Evolutionary conservation across 1,140 invertebrate species (phyloP), one percentile per base, ranked within the genome.

Genomic region (Formica selysi): DNA sequence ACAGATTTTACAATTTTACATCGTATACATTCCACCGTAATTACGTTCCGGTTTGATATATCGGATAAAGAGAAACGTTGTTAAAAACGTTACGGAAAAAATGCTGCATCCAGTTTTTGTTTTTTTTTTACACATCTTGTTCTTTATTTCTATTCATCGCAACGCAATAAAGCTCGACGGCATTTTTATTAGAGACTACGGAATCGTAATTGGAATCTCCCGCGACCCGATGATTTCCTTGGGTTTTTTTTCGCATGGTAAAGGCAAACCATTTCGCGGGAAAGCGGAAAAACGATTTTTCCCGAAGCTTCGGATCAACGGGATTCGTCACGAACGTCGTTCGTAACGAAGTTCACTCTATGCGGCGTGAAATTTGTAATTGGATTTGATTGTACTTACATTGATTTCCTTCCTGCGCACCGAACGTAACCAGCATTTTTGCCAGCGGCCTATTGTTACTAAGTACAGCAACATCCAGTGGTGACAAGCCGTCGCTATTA

Each of bases 391-490:
- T 90, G 80, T 94, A 96, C 98, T 98, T 96, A 99, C 98, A 98
- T 93, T 98, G 96, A 61, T 97, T 97, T 89, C 98, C 98, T 95
- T 99, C 98, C 85, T 97, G 97, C 36, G 98, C 98, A 64, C 98
- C 98, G 93, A 98, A 97, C 83, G 97, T 96, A 87, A 99, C 96
- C 54, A 99, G 96, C 96, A 99, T 97, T 94, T 97, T 98, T 68
- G 97, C 97, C 92, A 99, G 96, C 57, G 97, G 96, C 89, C 97
- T 96, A 93, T 99, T 98, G 93, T 98, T 98, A 89, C 97, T 97
- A 91, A 99, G 96, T 26, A 99, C 97, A 0, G 98, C 98, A 64
- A 99, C 97, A 94, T 99, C 98, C 93, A 99, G 94, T 0, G 98
- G 97, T 19, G 98, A 98, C 65, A 99, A 95, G 3, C 98, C 97